Evolutionary conservation across 2,888 invertebrate genomes (phyloP).

Genomic region (Tipula helvola): DNA sequence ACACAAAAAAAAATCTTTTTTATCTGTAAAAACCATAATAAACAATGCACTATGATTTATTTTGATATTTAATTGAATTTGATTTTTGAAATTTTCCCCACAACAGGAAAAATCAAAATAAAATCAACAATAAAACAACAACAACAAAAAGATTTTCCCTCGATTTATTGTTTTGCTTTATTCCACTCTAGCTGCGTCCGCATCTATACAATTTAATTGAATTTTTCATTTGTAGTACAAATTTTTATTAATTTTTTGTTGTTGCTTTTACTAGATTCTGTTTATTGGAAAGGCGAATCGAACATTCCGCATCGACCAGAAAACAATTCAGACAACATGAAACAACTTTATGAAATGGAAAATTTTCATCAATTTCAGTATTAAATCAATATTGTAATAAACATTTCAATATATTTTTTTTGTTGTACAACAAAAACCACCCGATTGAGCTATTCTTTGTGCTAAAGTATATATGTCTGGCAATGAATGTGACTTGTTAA

Average conservation of each 20-base stretch:
- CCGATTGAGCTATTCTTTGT: not conserved
- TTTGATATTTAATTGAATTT: not conserved
- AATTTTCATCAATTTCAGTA: not conserved
- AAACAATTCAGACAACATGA: not conserved
- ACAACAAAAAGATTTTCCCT: not conserved
- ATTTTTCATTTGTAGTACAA: not conserved
- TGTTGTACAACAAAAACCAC: not conserved
- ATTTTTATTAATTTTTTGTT: not conserved
- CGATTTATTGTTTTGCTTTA: not conserved
- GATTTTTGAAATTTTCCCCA: not conserved
- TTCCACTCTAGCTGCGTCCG: not conserved
- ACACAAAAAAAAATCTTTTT: too few relatives aligned
- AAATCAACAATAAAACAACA: not conserved
- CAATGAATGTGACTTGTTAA: too few relatives aligned
- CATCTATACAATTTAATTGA: not conserved
- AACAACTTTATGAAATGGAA: not conserved
- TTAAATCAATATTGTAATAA: not conserved
- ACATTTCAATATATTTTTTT: not conserved
- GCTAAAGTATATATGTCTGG: not conserved
- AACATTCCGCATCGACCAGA: not conserved
- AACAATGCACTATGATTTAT: not conserved
- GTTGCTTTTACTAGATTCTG: not conserved
- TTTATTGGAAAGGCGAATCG: not conserved
- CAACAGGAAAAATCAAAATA: not conserved
- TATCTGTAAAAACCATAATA: too few relatives aligned